A percentile compares a stretch with the other conserved stretches of the same genome.
These are phyloP conservation scores for Zygogramma bicolorata DNA, from an alignment of 2,888 invertebrate species.

Conservation along the genomic window DNA sequence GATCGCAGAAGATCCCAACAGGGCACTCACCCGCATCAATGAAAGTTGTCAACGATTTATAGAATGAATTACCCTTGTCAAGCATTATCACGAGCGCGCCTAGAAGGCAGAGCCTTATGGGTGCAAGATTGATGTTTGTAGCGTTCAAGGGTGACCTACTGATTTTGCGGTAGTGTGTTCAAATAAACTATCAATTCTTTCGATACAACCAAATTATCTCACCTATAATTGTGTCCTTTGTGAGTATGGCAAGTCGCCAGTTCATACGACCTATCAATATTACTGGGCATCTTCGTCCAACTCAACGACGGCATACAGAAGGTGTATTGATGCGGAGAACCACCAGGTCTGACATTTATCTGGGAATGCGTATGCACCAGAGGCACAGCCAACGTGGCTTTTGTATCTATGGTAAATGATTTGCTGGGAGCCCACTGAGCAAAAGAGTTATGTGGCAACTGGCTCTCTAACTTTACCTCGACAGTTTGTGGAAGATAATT, in stretches of 20 bases:
- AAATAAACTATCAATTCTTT: no score
- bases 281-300: conserved; percentile 73
- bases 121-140: no score
- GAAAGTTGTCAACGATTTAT: no score
- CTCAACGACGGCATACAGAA: conserved; percentile 72
- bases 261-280: conserved; percentile 64
- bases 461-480: conserved; percentile 78
- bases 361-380: conserved; percentile 80
- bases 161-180: no score
- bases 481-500: conserved; percentile 83
- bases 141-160: no score
- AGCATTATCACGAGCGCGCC: no score
- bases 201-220: conserved; percentile 23
- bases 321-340: conserved; percentile 67
- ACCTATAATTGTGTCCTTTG: conserved; percentile 67
- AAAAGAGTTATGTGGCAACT: conserved; percentile 63
- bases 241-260: conserved; percentile 67
- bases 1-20: no score
- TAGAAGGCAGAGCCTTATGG: no score
- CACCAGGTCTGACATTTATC: conserved; percentile 81
- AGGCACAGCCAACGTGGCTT: conserved; percentile 80
- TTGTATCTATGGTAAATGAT: conserved; percentile 68
- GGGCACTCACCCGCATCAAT: no score
- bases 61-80: no score
- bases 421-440: conserved; percentile 62